Percentiles rank a stretch among this genome's conserved stretches.
Conservation (phyloP, 2,797 vertebrate species). For the Masticophis lateralis region DNA sequence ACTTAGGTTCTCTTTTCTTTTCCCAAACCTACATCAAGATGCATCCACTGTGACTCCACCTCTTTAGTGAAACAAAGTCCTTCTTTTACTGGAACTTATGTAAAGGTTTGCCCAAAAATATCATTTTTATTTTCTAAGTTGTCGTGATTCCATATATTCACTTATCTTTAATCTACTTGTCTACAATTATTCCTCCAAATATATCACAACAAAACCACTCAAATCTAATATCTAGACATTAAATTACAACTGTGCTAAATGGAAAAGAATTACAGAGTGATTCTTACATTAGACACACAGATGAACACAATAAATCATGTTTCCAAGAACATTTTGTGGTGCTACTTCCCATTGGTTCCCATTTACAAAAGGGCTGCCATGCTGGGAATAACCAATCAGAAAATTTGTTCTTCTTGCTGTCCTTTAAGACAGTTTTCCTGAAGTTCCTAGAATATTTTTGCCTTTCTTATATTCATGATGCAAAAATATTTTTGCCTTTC, state of each 20-base stretch:
- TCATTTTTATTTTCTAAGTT: background rate
- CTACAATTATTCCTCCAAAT: background rate
- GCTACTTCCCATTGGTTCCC: background rate
- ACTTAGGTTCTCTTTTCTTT: background rate
- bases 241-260: background rate
- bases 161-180: background rate
- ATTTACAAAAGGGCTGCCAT: background rate
- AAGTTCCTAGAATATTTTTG: background rate
- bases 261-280: background rate
- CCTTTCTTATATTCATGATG: background rate
- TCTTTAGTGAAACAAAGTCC: background rate
- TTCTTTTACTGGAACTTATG: background rate
- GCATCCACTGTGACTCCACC: background rate
- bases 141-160: background rate
- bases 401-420: background rate
- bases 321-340: background rate
- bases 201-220: background rate
- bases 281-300: background rate
- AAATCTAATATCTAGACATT: background rate
- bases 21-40: background rate
- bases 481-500: background rate
- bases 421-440: background rate
- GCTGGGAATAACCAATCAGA: background rate
- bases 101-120: background rate
- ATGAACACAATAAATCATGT: background rate